Conservation (phyloP, 2,113 vertebrate species). For the Oreocharis arfaki region DNA sequence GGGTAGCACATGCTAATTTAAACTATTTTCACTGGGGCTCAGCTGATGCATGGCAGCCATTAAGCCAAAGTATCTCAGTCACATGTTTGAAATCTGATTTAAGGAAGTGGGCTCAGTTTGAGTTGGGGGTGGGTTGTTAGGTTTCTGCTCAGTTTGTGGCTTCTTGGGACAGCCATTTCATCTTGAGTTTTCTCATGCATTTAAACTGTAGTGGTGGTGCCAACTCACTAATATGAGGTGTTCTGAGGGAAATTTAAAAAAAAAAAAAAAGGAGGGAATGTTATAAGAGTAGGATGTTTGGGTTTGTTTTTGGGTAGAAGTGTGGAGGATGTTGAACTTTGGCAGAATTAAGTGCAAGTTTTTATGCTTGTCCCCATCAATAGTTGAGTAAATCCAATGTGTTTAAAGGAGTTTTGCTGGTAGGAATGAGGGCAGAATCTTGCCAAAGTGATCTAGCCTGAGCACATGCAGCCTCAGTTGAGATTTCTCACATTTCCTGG, state of each 20-base stretch:
- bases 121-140: background rate
- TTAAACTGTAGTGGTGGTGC: background rate
- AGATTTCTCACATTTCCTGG: background rate
- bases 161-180: background rate
- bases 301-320: background rate
- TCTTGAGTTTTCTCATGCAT: background rate
- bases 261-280: background rate
- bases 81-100: background rate
- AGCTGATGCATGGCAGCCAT: slow-evolving; percentile 30
- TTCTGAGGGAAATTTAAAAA: background rate
- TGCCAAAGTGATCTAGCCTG: background rate
- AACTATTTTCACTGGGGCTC: slow-evolving; percentile 9
- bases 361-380: background rate
- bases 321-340: background rate
- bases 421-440: background rate
- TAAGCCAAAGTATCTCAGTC: background rate
- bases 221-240: background rate
- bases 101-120: background rate
- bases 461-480: background rate
- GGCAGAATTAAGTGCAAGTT: background rate
- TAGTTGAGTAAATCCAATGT: background rate
- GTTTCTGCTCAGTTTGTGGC: background rate
- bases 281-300: background rate
- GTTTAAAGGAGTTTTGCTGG: background rate
- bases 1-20: slow-evolving; percentile 18